Percentiles rank a stretch among this genome's conserved stretches.
Evolutionary conservation across 2,797 vertebrate species (phyloP).

Genomic region (Hippocampus kuda): DNA sequence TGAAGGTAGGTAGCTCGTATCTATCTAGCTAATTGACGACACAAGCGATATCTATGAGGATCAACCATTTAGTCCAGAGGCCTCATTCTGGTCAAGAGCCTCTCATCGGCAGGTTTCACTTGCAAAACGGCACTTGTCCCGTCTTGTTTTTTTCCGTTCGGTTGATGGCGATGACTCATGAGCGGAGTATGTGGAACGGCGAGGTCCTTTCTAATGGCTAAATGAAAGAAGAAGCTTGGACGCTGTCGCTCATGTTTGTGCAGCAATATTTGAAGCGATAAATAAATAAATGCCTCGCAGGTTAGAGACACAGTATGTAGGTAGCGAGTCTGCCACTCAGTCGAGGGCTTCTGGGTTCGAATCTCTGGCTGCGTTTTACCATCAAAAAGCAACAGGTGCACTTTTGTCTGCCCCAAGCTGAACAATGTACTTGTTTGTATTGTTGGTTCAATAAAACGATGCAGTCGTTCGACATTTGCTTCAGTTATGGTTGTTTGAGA

Average conservation of each 20-base stretch:
- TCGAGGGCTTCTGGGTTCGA: neutral
- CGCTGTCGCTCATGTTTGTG: neutral
- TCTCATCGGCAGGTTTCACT: neutral
- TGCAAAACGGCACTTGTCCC: neutral
- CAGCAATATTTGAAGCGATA: too few species aligned
- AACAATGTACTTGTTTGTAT: neutral
- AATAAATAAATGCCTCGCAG: neutral
- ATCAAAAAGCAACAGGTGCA: too few species aligned
- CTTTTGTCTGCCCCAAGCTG: neutral
- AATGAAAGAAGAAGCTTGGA: neutral
- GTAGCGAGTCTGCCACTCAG: neutral
- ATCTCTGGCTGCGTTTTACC: neutral
- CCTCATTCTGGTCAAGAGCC: neutral
- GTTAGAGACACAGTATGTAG: neutral
- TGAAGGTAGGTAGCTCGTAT: neutral
- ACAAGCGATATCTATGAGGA: neutral
- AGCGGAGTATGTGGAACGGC: neutral
- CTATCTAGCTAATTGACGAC: neutral
- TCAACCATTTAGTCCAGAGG: neutral
- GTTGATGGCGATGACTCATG: conserved; percentile 2
- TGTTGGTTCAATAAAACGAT: too few species aligned
- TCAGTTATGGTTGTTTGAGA: too few species aligned
- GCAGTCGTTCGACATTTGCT: too few species aligned
- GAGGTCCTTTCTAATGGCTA: neutral
- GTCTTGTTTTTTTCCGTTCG: conserved; percentile 7